Conservation (phyloP, 1,140 invertebrate species). For the Nasonia giraulti region DNA sequence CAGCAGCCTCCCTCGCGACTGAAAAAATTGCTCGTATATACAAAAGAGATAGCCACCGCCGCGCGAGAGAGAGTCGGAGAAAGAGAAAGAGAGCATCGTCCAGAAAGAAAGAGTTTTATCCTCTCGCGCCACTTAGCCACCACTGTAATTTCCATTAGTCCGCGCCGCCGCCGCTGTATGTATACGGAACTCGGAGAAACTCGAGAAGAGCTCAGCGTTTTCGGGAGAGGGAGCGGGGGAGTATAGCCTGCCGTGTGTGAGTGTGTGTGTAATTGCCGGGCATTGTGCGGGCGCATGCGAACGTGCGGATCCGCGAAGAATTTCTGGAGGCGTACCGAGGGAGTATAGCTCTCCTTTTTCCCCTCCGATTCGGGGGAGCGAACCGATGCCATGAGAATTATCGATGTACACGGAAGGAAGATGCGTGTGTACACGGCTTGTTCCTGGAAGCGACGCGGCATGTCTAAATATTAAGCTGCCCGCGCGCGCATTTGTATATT, state of each 20-base stretch:
- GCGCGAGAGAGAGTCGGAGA: slow-evolving; percentile 5
- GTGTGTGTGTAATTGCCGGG: slow-evolving; percentile 44
- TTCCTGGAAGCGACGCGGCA: slow-evolving; percentile 16
- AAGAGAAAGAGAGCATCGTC: background rate
- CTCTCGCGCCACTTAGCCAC: slow-evolving; percentile 51
- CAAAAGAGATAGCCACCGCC: slow-evolving; percentile 8
- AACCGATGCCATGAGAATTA: background rate
- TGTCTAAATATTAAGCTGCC: slow-evolving; percentile 29
- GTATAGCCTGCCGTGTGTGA: slow-evolving; percentile 23
- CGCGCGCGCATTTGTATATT: background rate
- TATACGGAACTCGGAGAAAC: slow-evolving; percentile 40
- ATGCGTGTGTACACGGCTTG: too few relatives aligned
- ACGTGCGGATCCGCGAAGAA: slow-evolving; percentile 23
- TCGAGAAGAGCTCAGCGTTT: slow-evolving; percentile 14
- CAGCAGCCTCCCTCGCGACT: slow-evolving; percentile 13
- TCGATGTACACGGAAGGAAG: slow-evolving; percentile 26
- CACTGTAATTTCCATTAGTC: slow-evolving; percentile 53
- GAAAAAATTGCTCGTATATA: slow-evolving; percentile 14
- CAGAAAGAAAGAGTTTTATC: slow-evolving; percentile 41
- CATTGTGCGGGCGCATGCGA: slow-evolving; percentile 30
- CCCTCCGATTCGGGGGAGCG: background rate
- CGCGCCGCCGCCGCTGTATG: background rate
- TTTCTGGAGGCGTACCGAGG: slow-evolving; percentile 22
- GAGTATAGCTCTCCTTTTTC: background rate
- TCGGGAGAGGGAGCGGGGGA: slow-evolving; percentile 36